Evolutionary conservation across 2,888 invertebrate species (phyloP).

Genomic region (Acronicta psi): DNA sequence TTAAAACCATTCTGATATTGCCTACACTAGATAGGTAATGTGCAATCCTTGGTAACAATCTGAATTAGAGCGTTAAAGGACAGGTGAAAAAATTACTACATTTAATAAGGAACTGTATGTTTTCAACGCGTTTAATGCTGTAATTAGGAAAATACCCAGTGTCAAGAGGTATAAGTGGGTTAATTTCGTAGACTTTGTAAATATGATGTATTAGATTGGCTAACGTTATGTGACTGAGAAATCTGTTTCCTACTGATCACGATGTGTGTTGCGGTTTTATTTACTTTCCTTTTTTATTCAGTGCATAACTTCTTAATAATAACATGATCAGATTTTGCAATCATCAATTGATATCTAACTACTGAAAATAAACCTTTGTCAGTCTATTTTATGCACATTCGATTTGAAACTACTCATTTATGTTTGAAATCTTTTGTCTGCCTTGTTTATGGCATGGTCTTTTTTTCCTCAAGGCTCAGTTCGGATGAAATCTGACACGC

Average conservation of each 20-base stretch:
- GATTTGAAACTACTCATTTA: too few relatives aligned
- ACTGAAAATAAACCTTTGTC: too few relatives aligned
- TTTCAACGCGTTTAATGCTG: constrained; percentile 40
- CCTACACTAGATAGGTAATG: constrained; percentile 59
- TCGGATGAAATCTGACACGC: too few relatives aligned
- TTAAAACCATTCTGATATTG: constrained; percentile 67
- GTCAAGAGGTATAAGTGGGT: constrained; percentile 37
- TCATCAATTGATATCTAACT: too few relatives aligned
- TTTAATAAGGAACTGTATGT: constrained; percentile 54
- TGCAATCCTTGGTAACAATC: constrained; percentile 75
- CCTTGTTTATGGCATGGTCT: too few relatives aligned
- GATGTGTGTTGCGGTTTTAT: constrained; percentile 12
- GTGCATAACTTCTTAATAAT: too few relatives aligned
- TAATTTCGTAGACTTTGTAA: constrained; percentile 19
- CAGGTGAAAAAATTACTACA: constrained; percentile 60
- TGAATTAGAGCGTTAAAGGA: constrained; percentile 82
- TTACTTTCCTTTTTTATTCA: constrained; percentile 23
- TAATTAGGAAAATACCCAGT: constrained; percentile 49
- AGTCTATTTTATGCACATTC: too few relatives aligned
- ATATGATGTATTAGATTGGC: constrained; percentile 22
- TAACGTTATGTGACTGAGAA: constrained; percentile 16
- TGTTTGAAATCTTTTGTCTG: too few relatives aligned
- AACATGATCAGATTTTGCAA: too few relatives aligned
- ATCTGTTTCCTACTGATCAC: constrained; percentile 26
- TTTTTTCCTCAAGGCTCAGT: too few relatives aligned